phyloP scores from a whole-genome alignment of 2,797 vertebrate species.

The Perodicticus potto region DNA sequence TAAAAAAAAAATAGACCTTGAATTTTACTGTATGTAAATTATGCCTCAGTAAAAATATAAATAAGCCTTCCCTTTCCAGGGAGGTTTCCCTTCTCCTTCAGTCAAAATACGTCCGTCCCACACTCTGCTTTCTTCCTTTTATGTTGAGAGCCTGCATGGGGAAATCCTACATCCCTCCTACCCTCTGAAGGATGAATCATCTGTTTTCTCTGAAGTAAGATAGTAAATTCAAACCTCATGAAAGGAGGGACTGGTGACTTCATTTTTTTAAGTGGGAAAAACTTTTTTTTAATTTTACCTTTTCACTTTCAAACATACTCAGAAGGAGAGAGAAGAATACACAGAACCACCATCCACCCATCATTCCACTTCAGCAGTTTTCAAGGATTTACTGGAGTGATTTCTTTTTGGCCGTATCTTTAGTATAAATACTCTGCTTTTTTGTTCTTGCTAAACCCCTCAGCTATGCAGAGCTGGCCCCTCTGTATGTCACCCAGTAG shows the following conservation, averaged over 20 bases:
- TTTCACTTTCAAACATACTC: not conserved
- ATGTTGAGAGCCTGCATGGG: rapidly evolving
- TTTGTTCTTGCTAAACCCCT: not conserved
- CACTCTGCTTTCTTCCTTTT: not conserved
- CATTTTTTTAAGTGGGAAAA: constrained; percentile 30
- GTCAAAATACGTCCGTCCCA: not conserved
- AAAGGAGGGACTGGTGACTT: constrained; percentile 51
- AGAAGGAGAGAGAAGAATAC: not conserved
- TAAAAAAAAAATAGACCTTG: not conserved
- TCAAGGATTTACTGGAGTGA: not conserved
- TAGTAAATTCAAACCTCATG: constrained; percentile 30
- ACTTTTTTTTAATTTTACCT: not conserved
- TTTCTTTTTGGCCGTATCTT: not conserved
- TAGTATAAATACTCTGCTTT: not conserved
- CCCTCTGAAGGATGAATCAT: not conserved
- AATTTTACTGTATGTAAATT: not conserved
- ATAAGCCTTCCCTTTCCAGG: not conserved
- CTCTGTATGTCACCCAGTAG: not conserved
- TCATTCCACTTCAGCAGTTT: not conserved
- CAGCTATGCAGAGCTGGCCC: rapidly evolving
- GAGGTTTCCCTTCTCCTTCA: not conserved
- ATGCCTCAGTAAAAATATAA: not conserved
- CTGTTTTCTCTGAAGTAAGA: not conserved
- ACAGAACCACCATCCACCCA: rapidly evolving
- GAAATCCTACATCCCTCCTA: not conserved